These are phyloP conservation scores for Orthonyx spaldingii DNA, from an alignment of 2,113 vertebrate genomes.

Conservation along the genomic window DNA sequence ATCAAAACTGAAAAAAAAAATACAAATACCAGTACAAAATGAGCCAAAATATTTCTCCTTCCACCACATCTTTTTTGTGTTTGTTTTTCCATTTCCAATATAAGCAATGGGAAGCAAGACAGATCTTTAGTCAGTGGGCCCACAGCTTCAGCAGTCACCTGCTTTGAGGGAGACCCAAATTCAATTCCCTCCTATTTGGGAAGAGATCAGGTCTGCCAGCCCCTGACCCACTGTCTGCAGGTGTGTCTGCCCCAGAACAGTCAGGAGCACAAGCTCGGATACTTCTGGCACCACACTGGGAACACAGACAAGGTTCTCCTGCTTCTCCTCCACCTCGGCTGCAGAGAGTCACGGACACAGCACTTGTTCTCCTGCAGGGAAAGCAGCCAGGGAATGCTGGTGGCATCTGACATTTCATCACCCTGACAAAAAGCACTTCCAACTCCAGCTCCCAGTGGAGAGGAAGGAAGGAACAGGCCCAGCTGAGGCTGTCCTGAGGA, in stretches of 20 bases:
- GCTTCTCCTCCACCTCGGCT: neutral
- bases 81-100: neutral
- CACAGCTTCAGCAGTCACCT: neutral
- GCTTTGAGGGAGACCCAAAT: neutral
- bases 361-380: accelerated
- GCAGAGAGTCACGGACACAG: neutral
- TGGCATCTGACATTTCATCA: neutral
- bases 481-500: neutral
- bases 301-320: neutral
- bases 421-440: neutral
- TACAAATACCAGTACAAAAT: neutral
- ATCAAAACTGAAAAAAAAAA: neutral
- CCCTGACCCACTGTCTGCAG: neutral
- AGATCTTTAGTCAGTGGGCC: neutral
- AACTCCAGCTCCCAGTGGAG: neutral
- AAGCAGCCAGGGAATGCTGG: accelerated
- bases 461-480: neutral
- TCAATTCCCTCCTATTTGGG: neutral
- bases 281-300: neutral
- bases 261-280: accelerated
- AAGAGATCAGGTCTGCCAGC: accelerated
- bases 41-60: conserved; percentile 57
- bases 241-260: neutral
- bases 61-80: neutral
- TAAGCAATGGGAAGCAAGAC: conserved; percentile 22